Evolutionary conservation across 2,113 vertebrate species (phyloP).

Genomic region (Siniperca chuatsi): DNA sequence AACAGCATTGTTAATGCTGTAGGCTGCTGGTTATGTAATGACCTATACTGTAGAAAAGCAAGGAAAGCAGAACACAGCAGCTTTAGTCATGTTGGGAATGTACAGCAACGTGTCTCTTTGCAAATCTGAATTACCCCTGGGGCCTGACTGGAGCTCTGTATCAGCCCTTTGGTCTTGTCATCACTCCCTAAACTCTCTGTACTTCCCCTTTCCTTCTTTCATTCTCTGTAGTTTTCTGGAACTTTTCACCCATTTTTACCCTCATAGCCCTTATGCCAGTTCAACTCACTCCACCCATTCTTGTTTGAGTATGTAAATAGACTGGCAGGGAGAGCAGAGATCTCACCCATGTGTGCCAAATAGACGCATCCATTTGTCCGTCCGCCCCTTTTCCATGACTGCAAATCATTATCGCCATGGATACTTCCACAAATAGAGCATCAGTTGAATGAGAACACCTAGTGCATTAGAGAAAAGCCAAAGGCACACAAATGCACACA

Average conservation of each 20-base stretch:
- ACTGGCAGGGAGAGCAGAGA: constrained; percentile 30
- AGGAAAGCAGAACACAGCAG: constrained; percentile 27
- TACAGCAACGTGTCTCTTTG: constrained; percentile 6
- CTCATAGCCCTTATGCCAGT: background rate
- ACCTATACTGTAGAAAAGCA: background rate
- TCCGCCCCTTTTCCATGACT: constrained; percentile 58
- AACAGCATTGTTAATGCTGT: background rate
- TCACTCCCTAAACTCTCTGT: background rate
- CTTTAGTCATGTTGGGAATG: constrained; percentile 33
- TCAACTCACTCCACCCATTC: background rate
- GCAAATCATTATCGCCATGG: constrained; percentile 74
- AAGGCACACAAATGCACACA: constrained; percentile 3
- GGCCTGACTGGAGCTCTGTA: constrained; percentile 25
- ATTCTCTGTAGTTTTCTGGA: background rate
- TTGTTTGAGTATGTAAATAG: constrained; percentile 43
- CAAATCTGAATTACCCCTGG: constrained; percentile 23
- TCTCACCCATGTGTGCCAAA: constrained; percentile 53
- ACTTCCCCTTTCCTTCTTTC: background rate
- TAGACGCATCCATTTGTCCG: constrained; percentile 46
- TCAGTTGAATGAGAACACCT: constrained; percentile 54
- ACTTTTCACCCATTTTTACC: background rate
- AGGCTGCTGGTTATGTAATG: constrained; percentile 32
- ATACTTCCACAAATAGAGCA: constrained; percentile 75
- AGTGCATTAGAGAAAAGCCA: constrained; percentile 44
- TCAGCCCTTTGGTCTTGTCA: background rate